Percentiles rank a stretch among this genome's conserved stretches.
Evolutionary conservation across 1,140 invertebrate genomes (phyloP).

Genomic region (Drosophila navojoa): DNA sequence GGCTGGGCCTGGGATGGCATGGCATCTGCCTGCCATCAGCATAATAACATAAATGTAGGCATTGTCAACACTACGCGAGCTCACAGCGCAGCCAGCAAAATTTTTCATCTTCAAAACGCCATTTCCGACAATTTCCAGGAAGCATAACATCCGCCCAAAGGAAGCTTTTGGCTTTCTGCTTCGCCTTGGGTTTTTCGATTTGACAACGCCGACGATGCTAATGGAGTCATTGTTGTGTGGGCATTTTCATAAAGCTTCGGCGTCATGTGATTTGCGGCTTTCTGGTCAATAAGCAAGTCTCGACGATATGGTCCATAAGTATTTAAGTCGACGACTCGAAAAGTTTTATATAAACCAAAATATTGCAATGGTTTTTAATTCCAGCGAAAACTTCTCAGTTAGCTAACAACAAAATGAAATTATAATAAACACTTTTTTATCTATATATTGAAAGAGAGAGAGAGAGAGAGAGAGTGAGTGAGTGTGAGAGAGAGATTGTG

Average conservation of each 20-base stretch:
- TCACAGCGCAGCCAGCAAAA: conserved; percentile 14
- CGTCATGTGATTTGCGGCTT: conserved; percentile 54
- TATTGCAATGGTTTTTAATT: too few species aligned
- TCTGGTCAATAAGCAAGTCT: conserved; percentile 42
- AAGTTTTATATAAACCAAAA: too few species aligned
- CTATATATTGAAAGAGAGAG: too few species aligned
- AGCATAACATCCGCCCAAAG: conserved; percentile 56
- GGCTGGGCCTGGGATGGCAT: too few species aligned
- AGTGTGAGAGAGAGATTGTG: too few species aligned
- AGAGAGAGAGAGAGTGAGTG: too few species aligned
- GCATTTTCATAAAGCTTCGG: conserved; percentile 13
- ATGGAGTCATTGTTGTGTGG: conserved; percentile 64
- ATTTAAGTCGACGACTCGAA: neutral
- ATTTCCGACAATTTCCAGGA: conserved; percentile 75
- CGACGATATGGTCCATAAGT: conserved; percentile 9
- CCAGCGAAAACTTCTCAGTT: neutral
- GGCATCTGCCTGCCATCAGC: conserved; percentile 17
- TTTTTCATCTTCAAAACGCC: conserved; percentile 68
- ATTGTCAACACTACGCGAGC: conserved; percentile 15
- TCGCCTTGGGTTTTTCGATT: conserved; percentile 27
- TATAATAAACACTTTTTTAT: too few species aligned
- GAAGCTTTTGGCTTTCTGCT: conserved; percentile 11
- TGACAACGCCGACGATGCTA: conserved; percentile 52
- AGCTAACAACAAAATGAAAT: too few species aligned
- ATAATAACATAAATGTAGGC: conserved; percentile 35